phyloP scores from a whole-genome alignment of 2,888 invertebrate genomes.

The Stegophylla sp. region DNA sequence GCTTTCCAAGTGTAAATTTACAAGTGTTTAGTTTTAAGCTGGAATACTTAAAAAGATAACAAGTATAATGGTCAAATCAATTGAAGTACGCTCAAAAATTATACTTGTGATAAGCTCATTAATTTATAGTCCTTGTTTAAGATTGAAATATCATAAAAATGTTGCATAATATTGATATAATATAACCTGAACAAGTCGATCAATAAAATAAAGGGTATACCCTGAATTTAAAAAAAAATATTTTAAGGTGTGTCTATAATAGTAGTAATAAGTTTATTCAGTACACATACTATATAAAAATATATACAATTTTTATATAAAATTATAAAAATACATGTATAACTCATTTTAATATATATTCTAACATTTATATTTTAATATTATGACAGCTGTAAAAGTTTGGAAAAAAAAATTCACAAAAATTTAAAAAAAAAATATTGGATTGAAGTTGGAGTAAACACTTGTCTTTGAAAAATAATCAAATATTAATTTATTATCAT shows the following conservation, averaged over 20 bases:
- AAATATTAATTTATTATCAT: background rate
- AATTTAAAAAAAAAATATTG: background rate
- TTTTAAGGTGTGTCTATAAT: background rate
- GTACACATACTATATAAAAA: too few species aligned
- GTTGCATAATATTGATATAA: background rate
- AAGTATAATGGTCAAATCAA: constrained; percentile 18
- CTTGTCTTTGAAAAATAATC: constrained; percentile 5
- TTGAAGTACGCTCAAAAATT: constrained; percentile 1
- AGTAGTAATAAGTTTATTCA: too few species aligned
- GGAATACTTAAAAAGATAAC: constrained; percentile 32
- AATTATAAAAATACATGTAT: too few species aligned
- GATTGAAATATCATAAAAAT: constrained; percentile 12
- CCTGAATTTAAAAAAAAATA: background rate
- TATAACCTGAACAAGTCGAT: background rate
- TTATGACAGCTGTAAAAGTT: background rate
- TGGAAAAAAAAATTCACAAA: background rate
- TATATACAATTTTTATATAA: too few species aligned
- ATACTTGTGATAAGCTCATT: constrained; percentile 10
- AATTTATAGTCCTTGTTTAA: background rate
- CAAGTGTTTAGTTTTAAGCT: constrained; percentile 29
- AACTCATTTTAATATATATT: too few species aligned
- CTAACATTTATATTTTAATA: background rate
- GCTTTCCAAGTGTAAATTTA: background rate
- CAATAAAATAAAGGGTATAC: background rate
- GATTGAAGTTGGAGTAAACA: constrained; percentile 6